Conservation (phyloP, 2,113 vertebrate genomes). For the Ramphastos sulfuratus region DNA sequence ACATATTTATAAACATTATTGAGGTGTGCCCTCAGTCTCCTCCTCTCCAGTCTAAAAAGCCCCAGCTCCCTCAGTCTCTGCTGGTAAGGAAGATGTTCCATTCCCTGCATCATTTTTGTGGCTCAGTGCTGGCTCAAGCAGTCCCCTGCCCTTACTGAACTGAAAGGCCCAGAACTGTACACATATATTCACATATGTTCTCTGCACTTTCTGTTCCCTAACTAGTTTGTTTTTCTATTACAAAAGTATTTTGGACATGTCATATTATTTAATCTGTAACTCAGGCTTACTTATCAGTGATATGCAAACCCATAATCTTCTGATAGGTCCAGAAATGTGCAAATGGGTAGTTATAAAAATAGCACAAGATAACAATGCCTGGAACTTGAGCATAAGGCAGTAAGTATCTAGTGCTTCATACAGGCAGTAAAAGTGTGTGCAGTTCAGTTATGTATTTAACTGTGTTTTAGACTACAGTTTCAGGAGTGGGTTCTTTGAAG, state of each 20-base stretch:
- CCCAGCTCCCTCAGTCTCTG: too few species aligned
- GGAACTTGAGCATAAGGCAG: neutral
- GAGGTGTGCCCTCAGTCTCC: too few species aligned
- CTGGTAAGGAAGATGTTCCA: too few species aligned
- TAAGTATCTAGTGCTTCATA: neutral
- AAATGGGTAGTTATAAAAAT: neutral
- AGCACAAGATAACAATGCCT: neutral
- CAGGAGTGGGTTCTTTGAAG: conserved; percentile 7
- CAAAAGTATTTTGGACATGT: neutral
- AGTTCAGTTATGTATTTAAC: neutral
- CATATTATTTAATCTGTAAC: neutral
- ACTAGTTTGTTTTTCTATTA: neutral
- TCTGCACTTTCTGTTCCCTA: neutral
- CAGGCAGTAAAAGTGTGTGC: neutral
- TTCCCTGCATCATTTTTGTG: too few species aligned
- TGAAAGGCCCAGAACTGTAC: too few species aligned
- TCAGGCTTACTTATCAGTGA: neutral
- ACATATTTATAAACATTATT: too few species aligned
- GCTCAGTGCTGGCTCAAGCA: too few species aligned
- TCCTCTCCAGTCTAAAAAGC: too few species aligned
- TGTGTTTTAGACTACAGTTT: neutral
- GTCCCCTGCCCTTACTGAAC: too few species aligned
- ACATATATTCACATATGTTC: neutral
- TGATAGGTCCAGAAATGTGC: neutral
- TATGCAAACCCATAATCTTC: neutral